Percentiles rank a stretch among this genome's conserved stretches.
phyloP scores from a whole-genome alignment of 2,888 invertebrate species.

The Cordilura impudica region DNA sequence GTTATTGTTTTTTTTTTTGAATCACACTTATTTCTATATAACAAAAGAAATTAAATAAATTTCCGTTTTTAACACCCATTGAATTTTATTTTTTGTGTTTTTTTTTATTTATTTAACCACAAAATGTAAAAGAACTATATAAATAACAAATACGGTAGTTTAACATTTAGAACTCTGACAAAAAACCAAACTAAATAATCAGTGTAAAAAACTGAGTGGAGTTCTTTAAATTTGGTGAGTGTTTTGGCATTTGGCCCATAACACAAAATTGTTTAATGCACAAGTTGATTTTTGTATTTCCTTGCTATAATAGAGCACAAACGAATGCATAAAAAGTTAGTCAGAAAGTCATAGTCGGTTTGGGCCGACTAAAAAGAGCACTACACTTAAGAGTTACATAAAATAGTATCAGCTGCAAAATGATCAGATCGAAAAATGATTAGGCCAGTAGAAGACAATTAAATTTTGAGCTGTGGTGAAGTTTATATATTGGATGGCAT shows the following conservation, averaged over 20 bases:
- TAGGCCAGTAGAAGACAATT: too few species aligned
- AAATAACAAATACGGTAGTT: conserved; percentile 9
- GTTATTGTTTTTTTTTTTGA: not conserved
- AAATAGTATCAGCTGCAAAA: too few species aligned
- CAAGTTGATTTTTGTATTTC: not conserved
- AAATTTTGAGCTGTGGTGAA: too few species aligned
- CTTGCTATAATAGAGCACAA: conserved; percentile 18
- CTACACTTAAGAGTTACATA: too few species aligned
- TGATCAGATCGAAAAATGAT: too few species aligned
- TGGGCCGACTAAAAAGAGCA: too few species aligned
- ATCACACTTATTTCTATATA: not conserved
- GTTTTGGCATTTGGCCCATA: conserved; percentile 41
- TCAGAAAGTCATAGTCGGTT: too few species aligned
- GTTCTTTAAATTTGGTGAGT: not conserved
- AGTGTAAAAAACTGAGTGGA: conserved; percentile 2
- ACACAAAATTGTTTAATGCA: conserved; percentile 18
- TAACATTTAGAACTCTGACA: conserved; percentile 6
- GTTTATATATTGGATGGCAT: too few species aligned
- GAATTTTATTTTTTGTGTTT: not conserved
- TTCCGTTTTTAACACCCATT: conserved; percentile 31
- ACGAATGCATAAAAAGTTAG: too few species aligned
- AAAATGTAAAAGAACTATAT: not conserved
- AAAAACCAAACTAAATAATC: not conserved
- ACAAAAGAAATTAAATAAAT: conserved; percentile 48
- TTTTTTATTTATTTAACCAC: conserved; percentile 10